Evolutionary conservation across 1,140 invertebrate species (phyloP).

Genomic region (Portunus trituberculatus): DNA sequence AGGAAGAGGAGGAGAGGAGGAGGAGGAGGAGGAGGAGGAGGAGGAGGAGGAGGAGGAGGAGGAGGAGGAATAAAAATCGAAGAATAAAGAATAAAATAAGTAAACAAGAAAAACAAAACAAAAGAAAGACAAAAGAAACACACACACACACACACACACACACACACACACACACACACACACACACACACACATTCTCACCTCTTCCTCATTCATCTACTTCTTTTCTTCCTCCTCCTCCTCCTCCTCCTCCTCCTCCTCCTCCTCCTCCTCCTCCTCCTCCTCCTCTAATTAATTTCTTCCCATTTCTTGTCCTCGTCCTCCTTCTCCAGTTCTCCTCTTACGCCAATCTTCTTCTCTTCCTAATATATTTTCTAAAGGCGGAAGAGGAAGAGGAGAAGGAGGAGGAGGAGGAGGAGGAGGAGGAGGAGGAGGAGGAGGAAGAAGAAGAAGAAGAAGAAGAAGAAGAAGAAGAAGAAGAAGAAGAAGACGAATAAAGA

Average conservation of each 20-base stretch:
- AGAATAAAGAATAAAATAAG: background rate
- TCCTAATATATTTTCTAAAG: background rate
- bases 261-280: background rate
- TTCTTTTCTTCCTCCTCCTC: background rate
- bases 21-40: background rate
- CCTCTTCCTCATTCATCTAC: background rate
- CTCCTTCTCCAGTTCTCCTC: background rate
- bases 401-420: background rate
- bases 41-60: background rate
- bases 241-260: background rate
- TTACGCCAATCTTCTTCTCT: background rate
- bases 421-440: background rate
- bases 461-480: background rate
- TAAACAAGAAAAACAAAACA: background rate
- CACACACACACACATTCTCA: slow-evolving; percentile 10
- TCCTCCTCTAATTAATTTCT: background rate
- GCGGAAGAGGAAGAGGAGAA: background rate
- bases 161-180: slow-evolving; percentile 37
- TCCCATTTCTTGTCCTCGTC: background rate
- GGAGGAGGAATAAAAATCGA: background rate
- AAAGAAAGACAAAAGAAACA: background rate
- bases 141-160: background rate
- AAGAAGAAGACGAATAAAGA: background rate
- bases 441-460: background rate
- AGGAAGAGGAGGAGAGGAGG: background rate